These are phyloP conservation scores for Alligator mississippiensis DNA, from an alignment of 2,113 vertebrate species.

Conservation along the genomic window DNA sequence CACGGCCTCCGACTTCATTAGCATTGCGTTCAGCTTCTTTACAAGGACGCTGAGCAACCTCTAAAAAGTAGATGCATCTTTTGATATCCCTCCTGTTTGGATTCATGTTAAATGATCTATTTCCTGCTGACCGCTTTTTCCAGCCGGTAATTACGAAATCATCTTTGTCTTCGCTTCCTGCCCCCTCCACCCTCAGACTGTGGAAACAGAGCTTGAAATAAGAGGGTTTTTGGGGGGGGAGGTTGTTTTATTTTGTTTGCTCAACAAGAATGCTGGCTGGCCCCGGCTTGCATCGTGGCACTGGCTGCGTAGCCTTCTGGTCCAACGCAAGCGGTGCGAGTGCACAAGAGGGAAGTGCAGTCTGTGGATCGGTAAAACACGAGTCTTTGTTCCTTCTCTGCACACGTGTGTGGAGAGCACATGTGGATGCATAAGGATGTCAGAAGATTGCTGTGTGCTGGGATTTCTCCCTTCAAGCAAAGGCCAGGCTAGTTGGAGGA, in stretches of 20 bases:
- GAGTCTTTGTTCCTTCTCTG: too few species aligned
- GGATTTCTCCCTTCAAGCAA: too few species aligned
- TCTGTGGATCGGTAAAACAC: too few species aligned
- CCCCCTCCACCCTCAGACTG: not conserved
- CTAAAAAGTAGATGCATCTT: not conserved
- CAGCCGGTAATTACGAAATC: not conserved
- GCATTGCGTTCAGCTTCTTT: slow-evolving; percentile 11
- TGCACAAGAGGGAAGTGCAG: too few species aligned
- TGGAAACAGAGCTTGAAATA: not conserved
- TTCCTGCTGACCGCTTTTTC: slow-evolving; percentile 56
- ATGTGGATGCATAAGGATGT: too few species aligned
- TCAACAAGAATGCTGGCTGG: too few species aligned
- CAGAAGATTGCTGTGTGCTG: too few species aligned
- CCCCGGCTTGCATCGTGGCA: not conserved
- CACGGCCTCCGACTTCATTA: slow-evolving; percentile 19
- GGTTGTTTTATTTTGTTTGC: not conserved
- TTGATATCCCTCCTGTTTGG: slow-evolving; percentile 24
- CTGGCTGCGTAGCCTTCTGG: accelerated
- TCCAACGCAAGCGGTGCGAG: too few species aligned
- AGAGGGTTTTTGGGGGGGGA: not conserved
- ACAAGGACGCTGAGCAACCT: not conserved
- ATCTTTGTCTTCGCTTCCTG: not conserved
- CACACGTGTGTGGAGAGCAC: too few species aligned
- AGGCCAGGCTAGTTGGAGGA: too few species aligned
- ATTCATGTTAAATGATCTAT: not conserved